A percentile compares a stretch with the other conserved stretches of the same genome.
These are phyloP conservation scores for Holcopasites calliopsidis DNA, from an alignment of 1,140 invertebrate genomes.

Conservation along the genomic window DNA sequence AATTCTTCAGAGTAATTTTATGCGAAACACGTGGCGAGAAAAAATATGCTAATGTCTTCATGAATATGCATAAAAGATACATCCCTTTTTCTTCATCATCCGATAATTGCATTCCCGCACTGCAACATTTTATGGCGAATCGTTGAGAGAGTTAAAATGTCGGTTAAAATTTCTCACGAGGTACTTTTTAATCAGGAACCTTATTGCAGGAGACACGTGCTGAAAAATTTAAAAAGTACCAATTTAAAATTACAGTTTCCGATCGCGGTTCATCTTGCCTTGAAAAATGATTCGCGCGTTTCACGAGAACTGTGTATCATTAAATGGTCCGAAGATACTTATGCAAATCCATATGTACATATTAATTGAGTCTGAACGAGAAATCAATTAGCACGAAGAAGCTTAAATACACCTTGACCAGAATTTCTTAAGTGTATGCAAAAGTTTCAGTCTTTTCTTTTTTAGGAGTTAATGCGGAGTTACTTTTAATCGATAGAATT, in stretches of 20 bases:
- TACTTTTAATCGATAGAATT: no score
- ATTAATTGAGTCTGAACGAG: neutral
- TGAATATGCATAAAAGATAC: slow-evolving; percentile 3
- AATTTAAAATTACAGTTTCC: slow-evolving; percentile 4
- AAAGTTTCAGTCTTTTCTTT: no score
- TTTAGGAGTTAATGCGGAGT: no score
- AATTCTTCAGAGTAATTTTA: neutral
- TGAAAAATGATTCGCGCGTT: slow-evolving; percentile 9
- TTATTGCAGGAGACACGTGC: neutral
- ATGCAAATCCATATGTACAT: neutral
- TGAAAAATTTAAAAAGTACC: neutral
- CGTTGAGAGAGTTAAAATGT: neutral
- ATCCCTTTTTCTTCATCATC: neutral
- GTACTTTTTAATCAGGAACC: neutral
- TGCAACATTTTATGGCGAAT: neutral
- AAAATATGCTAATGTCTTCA: neutral
- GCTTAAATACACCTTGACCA: no score
- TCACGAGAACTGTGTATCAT: neutral
- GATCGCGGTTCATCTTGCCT: neutral
- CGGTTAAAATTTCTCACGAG: neutral
- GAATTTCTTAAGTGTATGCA: no score
- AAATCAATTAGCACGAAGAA: no score
- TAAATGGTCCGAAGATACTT: neutral
- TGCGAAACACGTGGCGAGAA: neutral
- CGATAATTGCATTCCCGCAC: slow-evolving; percentile 7